These are phyloP conservation scores for Perca schrenkii DNA, from an alignment of 2,113 vertebrate species.

Conservation along the genomic window DNA sequence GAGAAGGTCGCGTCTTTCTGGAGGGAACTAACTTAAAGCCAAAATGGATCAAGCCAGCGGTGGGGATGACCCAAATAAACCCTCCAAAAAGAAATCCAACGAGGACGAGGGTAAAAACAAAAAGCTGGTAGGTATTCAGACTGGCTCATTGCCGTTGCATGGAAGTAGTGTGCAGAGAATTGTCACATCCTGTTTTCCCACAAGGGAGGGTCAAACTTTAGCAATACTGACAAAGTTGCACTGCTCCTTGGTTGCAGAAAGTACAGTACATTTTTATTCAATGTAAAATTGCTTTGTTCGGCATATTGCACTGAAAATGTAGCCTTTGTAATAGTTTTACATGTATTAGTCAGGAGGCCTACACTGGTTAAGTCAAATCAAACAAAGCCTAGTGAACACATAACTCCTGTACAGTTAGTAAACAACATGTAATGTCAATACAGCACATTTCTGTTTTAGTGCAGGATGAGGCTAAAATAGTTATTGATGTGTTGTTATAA, in stretches of 20 bases:
- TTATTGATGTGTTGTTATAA: constrained; percentile 69
- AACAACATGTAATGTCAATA: constrained; percentile 26
- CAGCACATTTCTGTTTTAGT: constrained; percentile 32
- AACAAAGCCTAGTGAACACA: background rate
- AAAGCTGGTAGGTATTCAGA: constrained; percentile 83
- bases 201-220: constrained; percentile 9
- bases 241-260: background rate
- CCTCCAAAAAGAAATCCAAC: constrained; percentile 83
- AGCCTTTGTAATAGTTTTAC: background rate
- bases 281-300: background rate
- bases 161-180: constrained; percentile 14
- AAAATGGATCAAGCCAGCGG: constrained; percentile 86
- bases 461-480: constrained; percentile 41
- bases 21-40: constrained; percentile 29
- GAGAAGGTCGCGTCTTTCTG: constrained; percentile 21
- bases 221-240: constrained; percentile 5
- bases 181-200: constrained; percentile 41
- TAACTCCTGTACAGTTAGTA: constrained; percentile 18
- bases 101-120: constrained; percentile 88
- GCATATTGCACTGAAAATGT: background rate
- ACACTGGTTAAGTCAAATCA: background rate
- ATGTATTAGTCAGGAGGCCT: background rate
- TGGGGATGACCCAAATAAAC: constrained; percentile 85
- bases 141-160: constrained; percentile 1
- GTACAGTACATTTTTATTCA: background rate